Evolutionary conservation across 2,888 invertebrate species (phyloP).

Genomic region (Prosapia bicincta): DNA sequence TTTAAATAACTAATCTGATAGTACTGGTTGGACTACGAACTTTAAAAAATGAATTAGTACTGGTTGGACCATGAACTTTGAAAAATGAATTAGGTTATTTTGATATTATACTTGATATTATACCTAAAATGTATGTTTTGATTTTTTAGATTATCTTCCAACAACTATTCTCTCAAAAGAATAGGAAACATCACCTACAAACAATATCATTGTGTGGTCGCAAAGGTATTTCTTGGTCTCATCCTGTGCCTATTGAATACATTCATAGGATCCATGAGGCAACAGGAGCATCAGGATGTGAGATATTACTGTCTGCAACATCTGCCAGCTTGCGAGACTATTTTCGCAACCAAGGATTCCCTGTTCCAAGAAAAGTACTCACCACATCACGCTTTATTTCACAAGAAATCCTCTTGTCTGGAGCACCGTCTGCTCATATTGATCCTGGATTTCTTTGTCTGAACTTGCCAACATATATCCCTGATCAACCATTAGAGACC

Average conservation of each 20-base stretch:
- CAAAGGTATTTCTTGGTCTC: constrained; percentile 66
- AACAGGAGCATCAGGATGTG: constrained; percentile 60
- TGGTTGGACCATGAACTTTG: no score
- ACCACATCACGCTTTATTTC: constrained; percentile 61
- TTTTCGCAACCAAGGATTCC: constrained; percentile 47
- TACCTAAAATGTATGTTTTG: no score
- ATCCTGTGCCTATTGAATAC: constrained; percentile 55
- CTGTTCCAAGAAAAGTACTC: constrained; percentile 57
- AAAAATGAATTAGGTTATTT: neutral
- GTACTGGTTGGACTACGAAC: no score
- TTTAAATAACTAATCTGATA: no score
- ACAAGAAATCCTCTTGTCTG: constrained; percentile 54
- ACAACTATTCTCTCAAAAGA: constrained; percentile 54
- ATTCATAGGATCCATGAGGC: constrained; percentile 57
- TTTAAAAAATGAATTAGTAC: no score
- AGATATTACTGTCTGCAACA: constrained; percentile 58
- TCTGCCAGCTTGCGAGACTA: constrained; percentile 63
- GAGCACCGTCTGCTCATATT: constrained; percentile 52
- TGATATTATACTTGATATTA: neutral
- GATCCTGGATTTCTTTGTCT: constrained; percentile 62
- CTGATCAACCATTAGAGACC: constrained; percentile 46
- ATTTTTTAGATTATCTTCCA: constrained; percentile 54
- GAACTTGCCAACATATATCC: constrained; percentile 54
- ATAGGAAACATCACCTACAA: constrained; percentile 51
- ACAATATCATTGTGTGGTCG: constrained; percentile 66